Evolutionary conservation across 2,113 vertebrate species (phyloP).

Genomic region (Xerus inauris): DNA sequence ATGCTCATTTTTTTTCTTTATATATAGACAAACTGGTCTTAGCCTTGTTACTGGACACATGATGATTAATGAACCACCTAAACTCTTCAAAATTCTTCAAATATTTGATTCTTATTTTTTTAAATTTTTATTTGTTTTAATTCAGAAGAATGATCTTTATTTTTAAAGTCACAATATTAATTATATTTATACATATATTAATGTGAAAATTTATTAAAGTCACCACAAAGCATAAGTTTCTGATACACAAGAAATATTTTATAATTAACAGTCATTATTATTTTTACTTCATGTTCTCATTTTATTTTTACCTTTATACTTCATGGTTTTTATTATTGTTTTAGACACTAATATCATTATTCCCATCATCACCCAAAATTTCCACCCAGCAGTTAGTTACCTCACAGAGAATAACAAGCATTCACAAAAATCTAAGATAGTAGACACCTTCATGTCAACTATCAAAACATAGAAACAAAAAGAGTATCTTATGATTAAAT

Average conservation of each 20-base stretch:
- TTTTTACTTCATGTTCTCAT: neutral
- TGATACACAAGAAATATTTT: neutral
- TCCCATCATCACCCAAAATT: neutral
- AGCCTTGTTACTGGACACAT: neutral
- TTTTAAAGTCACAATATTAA: neutral
- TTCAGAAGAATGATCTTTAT: neutral
- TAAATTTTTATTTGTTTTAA: too few relatives aligned
- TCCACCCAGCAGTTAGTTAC: neutral
- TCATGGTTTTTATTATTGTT: neutral
- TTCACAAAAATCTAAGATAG: neutral
- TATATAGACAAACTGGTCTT: neutral
- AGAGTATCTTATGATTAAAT: neutral
- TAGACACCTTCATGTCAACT: neutral
- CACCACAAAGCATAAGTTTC: neutral
- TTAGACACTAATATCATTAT: neutral
- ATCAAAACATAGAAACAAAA: neutral
- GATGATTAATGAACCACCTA: neutral
- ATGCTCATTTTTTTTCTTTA: neutral
- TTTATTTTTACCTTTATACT: neutral
- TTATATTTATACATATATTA: neutral
- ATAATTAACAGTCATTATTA: neutral
- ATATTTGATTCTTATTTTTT: neutral
- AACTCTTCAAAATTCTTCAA: neutral
- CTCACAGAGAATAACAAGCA: neutral
- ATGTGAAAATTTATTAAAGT: neutral